Base-by-base conservation (phyloP, 1,140 invertebrate genomes). In the Neotoxoptera formosana region DNA sequence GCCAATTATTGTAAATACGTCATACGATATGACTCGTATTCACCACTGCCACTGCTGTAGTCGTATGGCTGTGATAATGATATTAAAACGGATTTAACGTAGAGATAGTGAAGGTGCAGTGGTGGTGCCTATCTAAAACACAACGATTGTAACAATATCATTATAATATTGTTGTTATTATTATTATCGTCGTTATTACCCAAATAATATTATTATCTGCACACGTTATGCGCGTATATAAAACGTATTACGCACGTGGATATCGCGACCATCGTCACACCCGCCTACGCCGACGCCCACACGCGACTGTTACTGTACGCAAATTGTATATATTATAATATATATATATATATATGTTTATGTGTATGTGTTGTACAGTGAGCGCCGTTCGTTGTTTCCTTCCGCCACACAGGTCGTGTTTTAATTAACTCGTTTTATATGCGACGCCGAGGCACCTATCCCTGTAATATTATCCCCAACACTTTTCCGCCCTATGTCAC, bases 391-490 rank as follows among this genome's bases (percentile, higher is more conserved):
- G 84, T 17, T 67, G 53, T 67, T 41, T 90, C 56, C 89, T 67
- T 56, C 53, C 89, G 53, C 36, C 89, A 14, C n/a, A 30, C 41
- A 90, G 56, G 89, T 67, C 56, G 36, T 41, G 36, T 90, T 90
- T 90, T 90, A 60, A 90, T 90, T 90, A 90, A 90, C 89, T 90
- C 53, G 56, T 90, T 90, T 90, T 90, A 76, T 60, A 41, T 30
- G 89, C 89, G 17, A 34, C 34, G 20, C 47, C 21, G 17, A 56
- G 36, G 60, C 48, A 67, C 53, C 89, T 60, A 53, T 90, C 25
- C 53, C 88, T 90, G 30, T 76, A n/a, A 76, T 76, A 76, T 76
- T 34, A 76, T 76, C 30, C 60, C 30, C 60, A n/a, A 76, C 60
- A 17, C 60, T 76, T 76, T 76, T 76, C 60, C 60, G 30, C 14